A percentile compares a stretch with the other conserved stretches of the same genome.
Conservation (phyloP, 2,888 invertebrate genomes). For the Dolomedes plantarius region DNA sequence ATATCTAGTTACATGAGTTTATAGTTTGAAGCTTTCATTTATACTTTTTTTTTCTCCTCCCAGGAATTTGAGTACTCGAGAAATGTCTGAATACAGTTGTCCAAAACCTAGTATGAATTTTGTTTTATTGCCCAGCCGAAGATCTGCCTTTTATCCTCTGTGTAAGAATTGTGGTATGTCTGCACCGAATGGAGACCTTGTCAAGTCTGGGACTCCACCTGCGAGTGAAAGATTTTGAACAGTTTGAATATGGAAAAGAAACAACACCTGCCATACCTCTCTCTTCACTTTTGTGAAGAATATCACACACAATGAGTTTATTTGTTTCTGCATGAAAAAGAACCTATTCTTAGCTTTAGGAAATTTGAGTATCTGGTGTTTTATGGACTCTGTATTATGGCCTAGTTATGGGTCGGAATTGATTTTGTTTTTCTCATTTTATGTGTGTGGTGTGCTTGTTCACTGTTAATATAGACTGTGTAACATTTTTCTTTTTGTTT, state of each 20-base stretch:
- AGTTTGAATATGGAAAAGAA: no score
- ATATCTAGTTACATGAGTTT: no score
- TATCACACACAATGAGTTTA: no score
- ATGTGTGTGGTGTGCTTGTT: not conserved
- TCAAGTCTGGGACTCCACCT: conserved; percentile 43
- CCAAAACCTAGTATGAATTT: conserved; percentile 84
- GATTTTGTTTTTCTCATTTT: not conserved
- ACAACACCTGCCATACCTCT: conserved; percentile 57
- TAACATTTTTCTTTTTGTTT: no score
- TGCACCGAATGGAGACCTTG: conserved; percentile 40
- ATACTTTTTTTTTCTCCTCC: no score
- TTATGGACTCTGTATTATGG: no score
- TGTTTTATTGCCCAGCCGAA: conserved; percentile 86
- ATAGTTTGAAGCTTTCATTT: no score
- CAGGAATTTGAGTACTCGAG: conserved; percentile 46
- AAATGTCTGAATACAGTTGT: conserved; percentile 78
- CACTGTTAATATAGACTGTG: no score
- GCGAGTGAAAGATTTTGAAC: conserved; percentile 51
- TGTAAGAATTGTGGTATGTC: conserved; percentile 69
- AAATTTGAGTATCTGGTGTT: not conserved
- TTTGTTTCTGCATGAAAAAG: no score
- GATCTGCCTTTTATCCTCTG: conserved; percentile 87
- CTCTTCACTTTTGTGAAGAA: no score
- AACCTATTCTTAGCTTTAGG: not conserved
- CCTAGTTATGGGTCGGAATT: no score